Evolutionary conservation across 2,797 vertebrate species (phyloP).

Genomic region (Periophthalmus magnuspinnatus): DNA sequence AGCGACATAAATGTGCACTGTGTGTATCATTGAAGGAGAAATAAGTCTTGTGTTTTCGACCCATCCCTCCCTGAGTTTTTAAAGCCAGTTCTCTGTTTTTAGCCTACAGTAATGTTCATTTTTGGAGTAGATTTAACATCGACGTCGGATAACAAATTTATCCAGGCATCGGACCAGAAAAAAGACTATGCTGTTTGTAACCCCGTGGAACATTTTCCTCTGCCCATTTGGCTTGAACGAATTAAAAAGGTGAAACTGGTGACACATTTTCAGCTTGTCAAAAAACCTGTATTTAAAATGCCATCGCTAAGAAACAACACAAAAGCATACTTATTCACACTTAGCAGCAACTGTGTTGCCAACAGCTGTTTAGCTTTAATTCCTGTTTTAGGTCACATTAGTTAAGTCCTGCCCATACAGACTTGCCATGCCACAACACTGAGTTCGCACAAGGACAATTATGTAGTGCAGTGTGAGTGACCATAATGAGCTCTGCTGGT

Average conservation of each 20-base stretch:
- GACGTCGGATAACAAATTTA: neutral
- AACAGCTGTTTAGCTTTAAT: constrained; percentile 13
- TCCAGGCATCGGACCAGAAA: neutral
- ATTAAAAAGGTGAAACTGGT: too few relatives aligned
- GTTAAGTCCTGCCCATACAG: constrained; percentile 27
- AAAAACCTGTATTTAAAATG: neutral
- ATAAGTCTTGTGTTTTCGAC: neutral
- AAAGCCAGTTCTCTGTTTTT: neutral
- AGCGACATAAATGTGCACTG: constrained; percentile 19
- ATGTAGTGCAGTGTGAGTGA: constrained; percentile 28
- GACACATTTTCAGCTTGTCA: neutral
- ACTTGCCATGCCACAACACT: constrained; percentile 27
- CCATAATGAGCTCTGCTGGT: constrained; percentile 33
- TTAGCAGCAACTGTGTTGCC: neutral
- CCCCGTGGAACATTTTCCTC: neutral
- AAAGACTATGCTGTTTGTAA: neutral
- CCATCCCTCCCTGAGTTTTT: neutral
- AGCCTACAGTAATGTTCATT: neutral
- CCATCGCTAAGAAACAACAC: neutral
- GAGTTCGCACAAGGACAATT: constrained; percentile 31
- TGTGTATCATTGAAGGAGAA: neutral
- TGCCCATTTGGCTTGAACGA: neutral
- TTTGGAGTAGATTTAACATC: neutral
- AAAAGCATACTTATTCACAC: neutral
- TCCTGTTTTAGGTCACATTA: constrained; percentile 16